Conservation (phyloP, 2,113 vertebrate genomes). For the Acanthochromis polyacanthus region DNA sequence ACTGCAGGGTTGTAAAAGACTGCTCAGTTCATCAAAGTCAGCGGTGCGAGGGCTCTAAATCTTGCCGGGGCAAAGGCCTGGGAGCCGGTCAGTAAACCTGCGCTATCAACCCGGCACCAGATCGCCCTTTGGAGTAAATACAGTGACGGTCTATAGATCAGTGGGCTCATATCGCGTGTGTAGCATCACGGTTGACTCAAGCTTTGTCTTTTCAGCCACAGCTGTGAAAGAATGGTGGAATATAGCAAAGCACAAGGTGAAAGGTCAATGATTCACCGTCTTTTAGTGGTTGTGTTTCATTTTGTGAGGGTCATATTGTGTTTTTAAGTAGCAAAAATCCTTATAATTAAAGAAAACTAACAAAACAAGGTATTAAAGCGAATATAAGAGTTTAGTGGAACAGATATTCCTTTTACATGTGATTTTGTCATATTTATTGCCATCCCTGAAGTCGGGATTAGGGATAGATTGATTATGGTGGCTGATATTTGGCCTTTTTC, state of each 20-base stretch:
- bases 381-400: too few species aligned
- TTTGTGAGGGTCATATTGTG: too few species aligned
- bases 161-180: neutral
- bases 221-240: neutral
- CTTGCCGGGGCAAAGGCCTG: slow-evolving; percentile 55
- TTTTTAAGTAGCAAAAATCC: too few species aligned
- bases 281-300: too few species aligned
- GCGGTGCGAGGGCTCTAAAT: slow-evolving; percentile 44
- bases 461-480: too few species aligned
- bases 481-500: too few species aligned
- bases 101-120: slow-evolving; percentile 34
- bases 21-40: slow-evolving; percentile 70
- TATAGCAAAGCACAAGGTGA: neutral
- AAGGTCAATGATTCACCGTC: neutral
- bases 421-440: too few species aligned
- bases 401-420: too few species aligned
- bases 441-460: too few species aligned
- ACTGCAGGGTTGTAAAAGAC: slow-evolving; percentile 51
- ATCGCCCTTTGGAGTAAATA: slow-evolving; percentile 26
- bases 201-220: slow-evolving; percentile 14
- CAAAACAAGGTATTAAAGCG: too few species aligned
- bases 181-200: neutral
- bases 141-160: slow-evolving; percentile 21
- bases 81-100: slow-evolving; percentile 48
- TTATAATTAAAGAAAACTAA: too few species aligned